These are phyloP conservation scores for Loris lydekkerianus DNA, from an alignment of 2,797 vertebrate species.

Conservation along the genomic window DNA sequence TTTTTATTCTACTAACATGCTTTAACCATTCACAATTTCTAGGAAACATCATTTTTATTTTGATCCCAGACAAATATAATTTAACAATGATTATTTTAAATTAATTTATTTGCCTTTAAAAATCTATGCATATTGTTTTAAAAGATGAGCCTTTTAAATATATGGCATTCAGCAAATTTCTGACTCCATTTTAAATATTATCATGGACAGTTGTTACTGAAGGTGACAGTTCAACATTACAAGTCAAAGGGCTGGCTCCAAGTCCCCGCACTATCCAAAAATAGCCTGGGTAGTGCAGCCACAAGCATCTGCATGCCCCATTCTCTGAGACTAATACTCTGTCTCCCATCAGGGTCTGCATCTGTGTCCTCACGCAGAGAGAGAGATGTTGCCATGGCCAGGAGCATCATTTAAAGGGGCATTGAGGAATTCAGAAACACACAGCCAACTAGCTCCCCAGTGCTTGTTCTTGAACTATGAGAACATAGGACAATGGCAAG, in stretches of 20 bases:
- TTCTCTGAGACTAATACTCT: neutral
- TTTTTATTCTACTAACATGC: rapidly evolving
- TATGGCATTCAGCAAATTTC: neutral
- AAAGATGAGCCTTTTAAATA: neutral
- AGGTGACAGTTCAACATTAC: neutral
- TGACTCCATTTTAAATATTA: neutral
- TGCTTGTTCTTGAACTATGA: neutral
- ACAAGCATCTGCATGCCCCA: neutral
- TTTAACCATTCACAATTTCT: neutral
- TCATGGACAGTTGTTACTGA: neutral
- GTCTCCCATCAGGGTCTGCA: neutral
- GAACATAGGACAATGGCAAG: neutral
- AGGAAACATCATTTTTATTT: neutral
- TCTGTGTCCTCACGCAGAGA: neutral
- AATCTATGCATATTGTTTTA: neutral
- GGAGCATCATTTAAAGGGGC: too few relatives aligned
- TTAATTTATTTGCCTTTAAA: neutral
- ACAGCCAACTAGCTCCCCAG: neutral
- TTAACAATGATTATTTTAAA: neutral
- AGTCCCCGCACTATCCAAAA: neutral
- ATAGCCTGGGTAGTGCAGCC: neutral
- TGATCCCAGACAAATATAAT: neutral
- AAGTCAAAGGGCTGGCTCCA: neutral
- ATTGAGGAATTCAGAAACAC: neutral
- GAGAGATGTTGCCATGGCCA: rapidly evolving